Evolutionary conservation across 1,140 invertebrate species (phyloP), one percentile per base, ranked within the genome.

Genomic region (Belonocnema kinseyi): DNA sequence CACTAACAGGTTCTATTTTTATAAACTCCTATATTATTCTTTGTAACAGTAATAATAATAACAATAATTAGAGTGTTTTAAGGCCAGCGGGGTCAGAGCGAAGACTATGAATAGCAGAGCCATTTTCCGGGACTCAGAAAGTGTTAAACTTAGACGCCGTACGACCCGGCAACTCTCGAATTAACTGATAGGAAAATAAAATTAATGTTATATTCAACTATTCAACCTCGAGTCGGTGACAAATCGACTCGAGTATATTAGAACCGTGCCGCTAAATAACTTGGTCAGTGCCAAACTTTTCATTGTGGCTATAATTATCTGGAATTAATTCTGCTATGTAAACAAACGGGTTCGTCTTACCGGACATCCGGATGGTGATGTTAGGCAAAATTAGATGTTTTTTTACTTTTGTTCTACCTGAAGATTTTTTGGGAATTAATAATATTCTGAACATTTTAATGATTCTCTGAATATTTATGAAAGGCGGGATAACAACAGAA

Each of bases 81-180:
- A 85, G 83, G 77, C 82, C 81, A 85, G 72, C 61, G 82, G 82
- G 86, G 82, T 88, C 84, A 83, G 74, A 84, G 74, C 78, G 75
- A 78, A 80, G 78, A 77, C 87, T 90, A 89, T 89, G 88, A 79
- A 87, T 87, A 90, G 88, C 80, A 58, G 77, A 81, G 85, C 85
- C 83, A 87, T 89, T 90, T 88, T 90, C 87, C 85, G 85, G 85
- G 85, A 86, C 82, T 86, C 72, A n/a, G 80, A 77, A 80, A 83
- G 83, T 77, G 84, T 87, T 87, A 87, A 83, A 86, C 83, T 89
- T 88, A 87, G 83, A 80, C 72, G 75, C 77, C 21, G 75, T 70
- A 73, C 76, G 81, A 83, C 79, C 83, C 82, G 78, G 50, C 73
- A 76, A 82, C 79, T 82, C 81, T 83, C 73, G 76, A 74, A 81